phyloP scores from a whole-genome alignment of 2,888 invertebrate genomes.

The Cerastis rubricosa region DNA sequence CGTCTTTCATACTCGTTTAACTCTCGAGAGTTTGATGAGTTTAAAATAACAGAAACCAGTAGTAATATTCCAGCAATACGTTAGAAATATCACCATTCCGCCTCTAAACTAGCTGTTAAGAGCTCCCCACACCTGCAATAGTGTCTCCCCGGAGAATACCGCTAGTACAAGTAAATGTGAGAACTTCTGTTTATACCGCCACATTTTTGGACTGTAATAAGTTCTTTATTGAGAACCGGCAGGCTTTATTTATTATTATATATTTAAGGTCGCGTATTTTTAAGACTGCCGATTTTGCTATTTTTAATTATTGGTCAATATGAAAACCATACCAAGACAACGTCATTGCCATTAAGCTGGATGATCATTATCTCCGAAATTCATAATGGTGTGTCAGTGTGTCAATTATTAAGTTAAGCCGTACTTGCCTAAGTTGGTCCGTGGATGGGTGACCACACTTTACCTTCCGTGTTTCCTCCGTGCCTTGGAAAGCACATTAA shows the following conservation, averaged over 20 bases:
- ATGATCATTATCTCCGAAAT: neutral
- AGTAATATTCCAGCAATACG: slow-evolving; percentile 61
- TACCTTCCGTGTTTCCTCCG: too few species aligned
- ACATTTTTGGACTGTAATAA: slow-evolving; percentile 46
- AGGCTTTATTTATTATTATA: neutral
- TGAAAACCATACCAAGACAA: neutral
- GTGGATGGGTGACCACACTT: too few species aligned
- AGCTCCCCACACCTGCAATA: slow-evolving; percentile 70
- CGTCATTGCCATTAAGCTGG: neutral
- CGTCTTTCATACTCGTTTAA: neutral
- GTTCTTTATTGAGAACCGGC: slow-evolving; percentile 31
- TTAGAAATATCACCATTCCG: slow-evolving; percentile 77
- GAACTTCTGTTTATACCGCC: slow-evolving; percentile 46
- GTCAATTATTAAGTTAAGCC: neutral
- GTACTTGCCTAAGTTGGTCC: too few species aligned
- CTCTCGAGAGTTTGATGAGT: neutral
- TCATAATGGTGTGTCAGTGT: neutral
- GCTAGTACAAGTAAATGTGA: slow-evolving; percentile 60
- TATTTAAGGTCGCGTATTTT: neutral
- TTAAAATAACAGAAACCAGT: slow-evolving; percentile 13
- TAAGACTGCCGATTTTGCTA: too few species aligned
- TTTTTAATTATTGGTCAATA: neutral
- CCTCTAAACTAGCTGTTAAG: slow-evolving; percentile 77
- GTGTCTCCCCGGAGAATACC: slow-evolving; percentile 36
- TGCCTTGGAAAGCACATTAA: too few species aligned